Base-by-base conservation (phyloP, 2,888 invertebrate species). In the Seira musarum region DNA sequence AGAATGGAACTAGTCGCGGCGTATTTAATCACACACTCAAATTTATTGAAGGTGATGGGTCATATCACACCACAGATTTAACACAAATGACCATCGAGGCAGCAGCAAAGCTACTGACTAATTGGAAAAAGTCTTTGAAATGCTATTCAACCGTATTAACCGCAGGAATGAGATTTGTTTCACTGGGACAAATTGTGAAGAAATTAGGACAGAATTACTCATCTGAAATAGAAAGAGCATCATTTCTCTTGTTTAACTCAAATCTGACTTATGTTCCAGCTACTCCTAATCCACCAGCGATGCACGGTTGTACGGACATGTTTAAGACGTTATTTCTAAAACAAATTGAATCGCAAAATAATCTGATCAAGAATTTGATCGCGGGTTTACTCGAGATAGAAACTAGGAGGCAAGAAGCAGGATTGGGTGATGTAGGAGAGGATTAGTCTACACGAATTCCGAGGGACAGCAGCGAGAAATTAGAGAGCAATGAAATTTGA, bases 91-190 rank as follows among this genome's bases (percentile, higher is more conserved):
- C 67, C 0, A 10, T 80, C 1, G 61, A 74, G 1, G 70, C 66
- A 10, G 81, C 83, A 0, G 65, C 78, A 1, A 25, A 24, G 0
- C n/a, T 81, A 10, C 21, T 83, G 8, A 10, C 22, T n/a, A 76
- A 83, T n/a, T 83, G 83, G 83, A 76, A 80, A 61, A 71, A 80
- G n/a, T 77, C 77, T 8, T 57, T 83, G 8, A 60, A 46, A 46
- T 63, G 67, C 1, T 67, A 67, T 64, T 81, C 83, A 3, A 21
- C 67, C 0, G 63, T 82, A 3, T 17, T 83, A 10, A 66, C 15
- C 1, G 77, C 69, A 0, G 71, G 82, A n/a, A 77, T 83, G 76
- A 25, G 49, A 15, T 76, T 83, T 2, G 19, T 74, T 19, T 81
- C 83, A 2, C 65, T 83, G 2, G 75, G 81, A n/a, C 73, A 77